These are phyloP conservation scores for Garrulus glandarius DNA, from an alignment of 2,797 vertebrate species.

Conservation along the genomic window DNA sequence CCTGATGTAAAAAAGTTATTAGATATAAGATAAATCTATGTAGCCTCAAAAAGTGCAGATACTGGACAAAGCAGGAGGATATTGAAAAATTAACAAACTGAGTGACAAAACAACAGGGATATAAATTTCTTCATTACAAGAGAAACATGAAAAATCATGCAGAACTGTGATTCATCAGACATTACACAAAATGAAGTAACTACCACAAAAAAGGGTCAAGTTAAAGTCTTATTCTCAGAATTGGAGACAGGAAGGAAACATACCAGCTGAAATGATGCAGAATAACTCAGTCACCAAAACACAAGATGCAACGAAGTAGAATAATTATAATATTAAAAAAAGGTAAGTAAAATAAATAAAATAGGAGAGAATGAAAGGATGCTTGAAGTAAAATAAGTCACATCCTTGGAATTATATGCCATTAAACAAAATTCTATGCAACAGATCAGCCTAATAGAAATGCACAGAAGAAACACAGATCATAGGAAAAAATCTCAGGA, in stretches of 20 bases:
- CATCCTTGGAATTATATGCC: background rate
- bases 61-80: background rate
- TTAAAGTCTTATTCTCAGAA: background rate
- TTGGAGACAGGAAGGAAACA: background rate
- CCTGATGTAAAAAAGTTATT: background rate
- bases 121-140: background rate
- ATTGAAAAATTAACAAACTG: background rate
- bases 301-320: background rate
- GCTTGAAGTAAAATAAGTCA: background rate
- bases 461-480: background rate
- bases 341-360: background rate
- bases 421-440: background rate
- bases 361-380: background rate
- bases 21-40: background rate
- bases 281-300: background rate
- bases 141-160: background rate
- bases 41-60: background rate
- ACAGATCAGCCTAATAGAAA: background rate
- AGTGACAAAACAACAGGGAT: background rate
- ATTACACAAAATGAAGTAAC: background rate
- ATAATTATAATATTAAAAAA: background rate
- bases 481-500: background rate
- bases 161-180: background rate
- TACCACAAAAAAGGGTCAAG: background rate
- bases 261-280: background rate